A percentile compares a stretch with the other conserved stretches of the same genome.
phyloP scores from a whole-genome alignment of 1,140 invertebrate species.

The Belonocnema kinseyi region DNA sequence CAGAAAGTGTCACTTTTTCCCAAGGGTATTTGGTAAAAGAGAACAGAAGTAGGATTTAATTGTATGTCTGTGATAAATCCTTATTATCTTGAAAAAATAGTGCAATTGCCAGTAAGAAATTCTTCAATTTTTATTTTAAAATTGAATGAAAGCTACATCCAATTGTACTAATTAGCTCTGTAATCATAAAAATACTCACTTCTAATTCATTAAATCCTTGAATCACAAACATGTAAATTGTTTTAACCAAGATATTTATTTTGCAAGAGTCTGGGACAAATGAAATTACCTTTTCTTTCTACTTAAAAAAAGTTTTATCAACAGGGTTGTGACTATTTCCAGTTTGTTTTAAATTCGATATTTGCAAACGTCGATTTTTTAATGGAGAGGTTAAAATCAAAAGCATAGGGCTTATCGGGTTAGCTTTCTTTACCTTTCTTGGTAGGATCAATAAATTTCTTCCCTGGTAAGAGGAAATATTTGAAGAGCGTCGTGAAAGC shows the following conservation, averaged over 20 bases:
- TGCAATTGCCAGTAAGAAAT: neutral
- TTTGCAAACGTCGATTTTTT: neutral
- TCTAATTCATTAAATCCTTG: neutral
- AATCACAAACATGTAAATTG: neutral
- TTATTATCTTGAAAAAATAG: neutral
- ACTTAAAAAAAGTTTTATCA: neutral
- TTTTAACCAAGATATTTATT: neutral
- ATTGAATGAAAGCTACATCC: neutral
- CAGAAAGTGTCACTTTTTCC: neutral
- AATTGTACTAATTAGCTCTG: neutral
- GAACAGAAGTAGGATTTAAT: neutral
- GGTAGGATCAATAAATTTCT: slow-evolving; percentile 66
- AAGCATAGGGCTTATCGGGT: neutral
- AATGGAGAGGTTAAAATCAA: neutral
- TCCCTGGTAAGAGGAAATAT: neutral
- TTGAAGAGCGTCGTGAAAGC: slow-evolving; percentile 20
- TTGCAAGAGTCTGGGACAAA: neutral
- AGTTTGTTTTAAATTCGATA: neutral
- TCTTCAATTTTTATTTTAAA: too few relatives aligned
- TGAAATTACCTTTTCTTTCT: neutral
- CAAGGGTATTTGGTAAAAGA: neutral
- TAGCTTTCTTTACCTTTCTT: slow-evolving; percentile 39
- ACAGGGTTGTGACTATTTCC: neutral
- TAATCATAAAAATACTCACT: neutral
- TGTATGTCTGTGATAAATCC: neutral